Percentiles rank a stretch among this genome's conserved stretches.
phyloP scores from a whole-genome alignment of 1,140 invertebrate species.

The Lanistes nyassanus region DNA sequence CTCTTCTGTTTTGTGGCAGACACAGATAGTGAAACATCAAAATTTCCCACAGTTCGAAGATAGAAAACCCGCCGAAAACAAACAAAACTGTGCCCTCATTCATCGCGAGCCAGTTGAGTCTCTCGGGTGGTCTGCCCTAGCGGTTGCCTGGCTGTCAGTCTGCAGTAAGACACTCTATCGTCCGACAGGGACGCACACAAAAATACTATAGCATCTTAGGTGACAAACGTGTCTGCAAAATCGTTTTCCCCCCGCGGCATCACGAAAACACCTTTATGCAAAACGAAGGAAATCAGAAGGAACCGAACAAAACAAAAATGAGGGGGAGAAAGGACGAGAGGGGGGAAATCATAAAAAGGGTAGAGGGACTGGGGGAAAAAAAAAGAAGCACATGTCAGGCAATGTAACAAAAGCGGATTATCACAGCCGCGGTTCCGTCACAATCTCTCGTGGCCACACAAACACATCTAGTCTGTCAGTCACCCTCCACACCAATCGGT shows the following conservation, averaged over 20 bases:
- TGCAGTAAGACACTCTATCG: not conserved
- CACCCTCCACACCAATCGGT: not conserved
- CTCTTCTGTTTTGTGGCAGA: not conserved
- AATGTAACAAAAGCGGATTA: not conserved
- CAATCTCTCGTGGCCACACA: not conserved
- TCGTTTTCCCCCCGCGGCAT: not conserved
- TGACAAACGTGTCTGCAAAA: slow-evolving; percentile 4
- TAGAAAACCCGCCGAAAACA: no score
- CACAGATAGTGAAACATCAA: not conserved
- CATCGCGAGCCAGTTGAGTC: not conserved
- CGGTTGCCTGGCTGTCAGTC: not conserved
- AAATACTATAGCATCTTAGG: not conserved
- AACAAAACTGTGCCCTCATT: no score
- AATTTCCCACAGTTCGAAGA: no score
- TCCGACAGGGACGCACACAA: not conserved
- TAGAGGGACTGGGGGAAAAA: not conserved
- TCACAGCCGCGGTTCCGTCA: not conserved
- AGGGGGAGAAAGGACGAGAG: not conserved
- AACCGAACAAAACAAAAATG: not conserved
- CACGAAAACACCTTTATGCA: not conserved
- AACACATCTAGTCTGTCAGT: not conserved
- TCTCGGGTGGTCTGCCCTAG: not conserved
- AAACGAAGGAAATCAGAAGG: not conserved
- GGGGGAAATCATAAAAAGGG: no score
- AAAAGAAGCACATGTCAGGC: not conserved